Base-by-base conservation (phyloP, 2,113 vertebrate species). In the Gymnocephalus cernua region DNA sequence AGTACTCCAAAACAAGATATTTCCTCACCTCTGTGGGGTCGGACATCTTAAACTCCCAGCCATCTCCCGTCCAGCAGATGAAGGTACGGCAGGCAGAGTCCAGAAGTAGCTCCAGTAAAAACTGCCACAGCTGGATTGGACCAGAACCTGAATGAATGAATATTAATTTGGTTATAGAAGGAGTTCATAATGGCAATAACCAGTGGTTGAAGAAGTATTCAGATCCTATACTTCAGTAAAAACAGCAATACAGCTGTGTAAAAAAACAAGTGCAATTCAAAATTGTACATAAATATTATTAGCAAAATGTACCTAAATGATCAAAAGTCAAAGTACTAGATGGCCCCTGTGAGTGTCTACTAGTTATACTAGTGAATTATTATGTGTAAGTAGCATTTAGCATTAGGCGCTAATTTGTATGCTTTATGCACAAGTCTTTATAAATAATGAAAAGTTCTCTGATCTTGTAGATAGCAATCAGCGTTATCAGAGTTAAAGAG, bases 31-130 rank as follows among this genome's bases (percentile, higher is more conserved):
- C 96, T 23, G 95, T 89, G 32, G 96, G 96, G 81, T 96, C 96
- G 0, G 95, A 96, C 91, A 96, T 96, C 82, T 96, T 96, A 35
- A 96, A 96, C 78, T 96, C 96, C 96, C 96, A 96, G 53, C 96
- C 96, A 9, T 96, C 95, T 62, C 96, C 96, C 0, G 96, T 96
- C 96, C 96, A 96, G 85, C 57, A 94, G 84, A 96, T 96, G 71
- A 96, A 95, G 15, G 89, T 91, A 27, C 93, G 88, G 16, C 95
- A 96, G 41, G 96, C 77, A 0, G 94, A 94, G 83, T 96, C 96
- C 68, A 96, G 82, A 9, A 96, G 94, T 1, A 96, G 90, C 87
- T 96, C 96, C 77, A 96, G 88, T 48, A 96, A 77, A 78, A 96
- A 96, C 88, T 96, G 96, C 96, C 96, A 96, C 48, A 96, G 58